Base-by-base conservation (phyloP, 37 sponge, comb jelly and placozoan species). In the Theonella swinhoei region DNA sequence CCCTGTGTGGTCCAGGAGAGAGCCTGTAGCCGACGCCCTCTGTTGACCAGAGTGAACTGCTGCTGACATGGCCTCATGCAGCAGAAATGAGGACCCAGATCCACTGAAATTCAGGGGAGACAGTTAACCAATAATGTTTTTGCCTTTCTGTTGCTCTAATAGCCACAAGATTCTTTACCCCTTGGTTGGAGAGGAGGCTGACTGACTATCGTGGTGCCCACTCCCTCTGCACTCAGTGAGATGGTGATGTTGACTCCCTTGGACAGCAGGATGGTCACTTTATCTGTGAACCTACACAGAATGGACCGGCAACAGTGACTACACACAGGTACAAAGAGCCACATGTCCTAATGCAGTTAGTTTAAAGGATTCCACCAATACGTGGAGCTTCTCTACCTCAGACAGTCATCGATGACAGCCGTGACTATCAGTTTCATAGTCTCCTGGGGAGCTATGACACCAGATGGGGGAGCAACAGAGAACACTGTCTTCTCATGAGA, bases 1-100 rank as follows among this genome's bases (percentile, higher is more conserved):
- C 98, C 95, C 29, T 94, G 92, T 29, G 96, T 94, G 20, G 93
- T 86, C 98, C 98, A 97, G 32, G 88, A 97, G 37, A 95, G 77
- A 14, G 91, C 86, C 74, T 97, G 93, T 30, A 75, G 29, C 19
- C 95, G 80, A 7, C 87, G 24, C 32, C 85, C 85, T 59, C 69
- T 88, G 81, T 96, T 96, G 30, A 86, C 93, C 24, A 96, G 80
- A 3, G 80, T 87, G 80, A 96, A 96, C 38, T 85, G 81, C 31
- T 88, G 72, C 70, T 68, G 41, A 43, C 88, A 93, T 4, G 81
- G 88, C 29, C 87, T 64, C 23, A 41, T 17, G 54, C 14, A 69
- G 83, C 94, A 90, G 79, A 94, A 98, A 82, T 91, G 90, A 19
- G 93, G 90, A 24, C 99, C 99, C 20, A 98, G 88, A 76, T 98